Evolutionary conservation across 2,113 vertebrate genomes (phyloP).

Genomic region (Planiliza haematocheilus): DNA sequence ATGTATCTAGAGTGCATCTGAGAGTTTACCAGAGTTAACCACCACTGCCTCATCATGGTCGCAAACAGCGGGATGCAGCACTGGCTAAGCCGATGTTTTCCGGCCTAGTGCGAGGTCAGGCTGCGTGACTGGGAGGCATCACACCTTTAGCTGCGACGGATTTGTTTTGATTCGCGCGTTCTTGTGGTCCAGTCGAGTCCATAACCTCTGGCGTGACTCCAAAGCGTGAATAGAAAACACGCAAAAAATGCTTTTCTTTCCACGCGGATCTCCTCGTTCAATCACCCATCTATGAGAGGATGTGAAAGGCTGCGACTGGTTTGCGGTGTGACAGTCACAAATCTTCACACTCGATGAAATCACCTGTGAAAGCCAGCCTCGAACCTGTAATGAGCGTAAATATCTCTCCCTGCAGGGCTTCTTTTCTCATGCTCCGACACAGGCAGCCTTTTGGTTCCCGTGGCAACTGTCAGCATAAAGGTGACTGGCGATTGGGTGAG

Average conservation of each 20-base stretch:
- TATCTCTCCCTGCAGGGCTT: slow-evolving; percentile 9
- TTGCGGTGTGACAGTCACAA: not conserved
- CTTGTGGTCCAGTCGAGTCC: no score
- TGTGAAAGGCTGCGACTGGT: not conserved
- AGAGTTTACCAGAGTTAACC: slow-evolving; percentile 32
- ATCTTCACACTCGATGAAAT: not conserved
- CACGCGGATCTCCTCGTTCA: no score
- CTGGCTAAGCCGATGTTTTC: not conserved
- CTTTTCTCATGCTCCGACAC: slow-evolving; percentile 29
- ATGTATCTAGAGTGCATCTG: slow-evolving; percentile 31
- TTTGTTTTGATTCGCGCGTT: slow-evolving; percentile 19
- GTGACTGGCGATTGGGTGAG: slow-evolving; percentile 24
- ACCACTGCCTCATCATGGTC: not conserved
- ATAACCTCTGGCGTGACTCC: not conserved
- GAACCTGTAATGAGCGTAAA: slow-evolving; percentile 8
- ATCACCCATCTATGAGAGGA: not conserved
- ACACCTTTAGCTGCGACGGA: slow-evolving; percentile 14
- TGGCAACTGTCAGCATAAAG: slow-evolving; percentile 9
- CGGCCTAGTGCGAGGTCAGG: not conserved
- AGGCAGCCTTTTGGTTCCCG: slow-evolving; percentile 30
- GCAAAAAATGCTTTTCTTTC: not conserved
- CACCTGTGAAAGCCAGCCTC: slow-evolving; percentile 30
- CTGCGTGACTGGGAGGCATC: not conserved
- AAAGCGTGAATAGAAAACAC: not conserved
- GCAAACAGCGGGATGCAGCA: slow-evolving; percentile 9